Base-by-base conservation (phyloP, 2,113 vertebrate genomes). In the Pampusana beccarii region DNA sequence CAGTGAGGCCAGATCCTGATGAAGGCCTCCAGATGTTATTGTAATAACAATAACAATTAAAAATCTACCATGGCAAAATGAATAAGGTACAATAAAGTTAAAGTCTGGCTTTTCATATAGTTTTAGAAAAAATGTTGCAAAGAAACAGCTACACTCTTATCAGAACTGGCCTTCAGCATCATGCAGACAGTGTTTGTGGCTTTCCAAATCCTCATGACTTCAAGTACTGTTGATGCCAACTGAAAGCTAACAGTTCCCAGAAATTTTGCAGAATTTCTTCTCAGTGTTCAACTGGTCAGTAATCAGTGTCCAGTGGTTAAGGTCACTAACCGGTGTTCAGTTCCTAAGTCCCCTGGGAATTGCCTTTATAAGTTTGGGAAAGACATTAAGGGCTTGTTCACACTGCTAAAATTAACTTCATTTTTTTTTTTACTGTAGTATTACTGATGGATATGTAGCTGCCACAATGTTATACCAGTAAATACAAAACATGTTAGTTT, bases 1-100 rank as follows among this genome's bases (percentile, higher is more conserved):
- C 42, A 80, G 66, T 1, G 64, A 87, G 90, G 66, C 58, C 58
- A 44, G 67, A 42, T 65, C 56, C 67, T 78, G 23, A 69, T 15
- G 16, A 31, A 86, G 38, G 60, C 46, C 50, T 95, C 90, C 90
- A 95, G 90, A 90, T 95, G 92, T 93, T 92, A 88, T 20, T 93
- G 72, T 61, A 88, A 85, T 50, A 69, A 36, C 19, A 80, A 65
- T 33, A 86, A 74, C 38, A 93, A 90, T 92, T 80, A 73, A 78
- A 96, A 78, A 53, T 60, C 15, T 4, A 29, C 28, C 15, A 5
- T 13, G 64, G 15, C 29, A 53, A 16, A 67, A 38, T 17, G 36
- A 61, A 33, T 34, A 46, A 19, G 3, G 4, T 23, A 11, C 23
- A 61, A 51, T 17, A 13, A 13, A 72, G 64, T 24, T 80, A 10